A percentile compares a stretch with the other conserved stretches of the same genome.
phyloP scores from a whole-genome alignment of 2,888 invertebrate genomes.

The Eupithecia abbreviata region DNA sequence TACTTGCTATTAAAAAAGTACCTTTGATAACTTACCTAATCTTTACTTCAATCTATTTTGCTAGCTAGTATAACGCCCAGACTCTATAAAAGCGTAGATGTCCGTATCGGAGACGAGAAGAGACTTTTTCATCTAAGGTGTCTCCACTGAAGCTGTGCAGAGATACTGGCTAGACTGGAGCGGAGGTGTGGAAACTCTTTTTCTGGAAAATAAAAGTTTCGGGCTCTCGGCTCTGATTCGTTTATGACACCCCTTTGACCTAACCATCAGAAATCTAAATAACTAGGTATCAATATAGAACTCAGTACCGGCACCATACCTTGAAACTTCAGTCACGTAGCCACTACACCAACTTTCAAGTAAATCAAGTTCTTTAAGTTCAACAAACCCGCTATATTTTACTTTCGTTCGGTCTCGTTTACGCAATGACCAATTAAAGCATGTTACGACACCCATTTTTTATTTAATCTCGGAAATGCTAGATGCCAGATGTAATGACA shows the following conservation, averaged over 20 bases:
- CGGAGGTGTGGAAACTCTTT: neutral
- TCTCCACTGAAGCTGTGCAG: too few relatives aligned
- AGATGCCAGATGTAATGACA: conserved; percentile 41
- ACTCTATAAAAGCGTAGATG: too few relatives aligned
- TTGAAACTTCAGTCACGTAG: conserved; percentile 21
- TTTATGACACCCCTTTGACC: neutral
- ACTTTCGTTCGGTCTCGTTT: conserved; percentile 47
- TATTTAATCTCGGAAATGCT: conserved; percentile 45
- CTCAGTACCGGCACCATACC: neutral
- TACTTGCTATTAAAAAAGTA: neutral
- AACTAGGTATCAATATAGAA: neutral
- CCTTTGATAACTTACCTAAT: neutral
- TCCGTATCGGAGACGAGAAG: too few relatives aligned
- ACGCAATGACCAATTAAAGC: conserved; percentile 44
- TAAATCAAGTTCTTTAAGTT: conserved; percentile 39
- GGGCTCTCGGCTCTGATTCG: neutral
- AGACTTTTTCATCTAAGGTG: too few relatives aligned
- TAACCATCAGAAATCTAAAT: neutral
- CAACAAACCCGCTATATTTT: conserved; percentile 34
- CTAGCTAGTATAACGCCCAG: too few relatives aligned
- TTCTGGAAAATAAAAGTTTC: neutral
- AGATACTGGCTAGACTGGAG: too few relatives aligned
- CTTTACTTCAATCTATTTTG: neutral
- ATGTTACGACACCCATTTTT: conserved; percentile 44
- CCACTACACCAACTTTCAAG: conserved; percentile 21